These are phyloP conservation scores for Sinonovacula constricta DNA, from an alignment of 1,140 invertebrate species.

Conservation along the genomic window DNA sequence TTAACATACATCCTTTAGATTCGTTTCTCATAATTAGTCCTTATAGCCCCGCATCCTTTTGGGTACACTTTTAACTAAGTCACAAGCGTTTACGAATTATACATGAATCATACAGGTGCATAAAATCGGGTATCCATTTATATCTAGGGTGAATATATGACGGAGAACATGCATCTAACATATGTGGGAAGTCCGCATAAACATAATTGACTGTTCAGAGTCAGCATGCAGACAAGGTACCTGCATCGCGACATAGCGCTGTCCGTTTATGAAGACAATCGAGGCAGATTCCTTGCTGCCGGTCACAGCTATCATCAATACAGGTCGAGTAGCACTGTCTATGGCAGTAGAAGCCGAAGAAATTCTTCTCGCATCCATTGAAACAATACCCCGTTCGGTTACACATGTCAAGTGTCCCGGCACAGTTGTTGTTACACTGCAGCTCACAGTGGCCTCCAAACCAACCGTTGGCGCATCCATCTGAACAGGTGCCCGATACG, in stretches of 20 bases:
- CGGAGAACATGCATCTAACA: no score
- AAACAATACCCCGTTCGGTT: conserved; percentile 20
- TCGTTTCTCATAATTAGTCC: no score
- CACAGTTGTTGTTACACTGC: conserved; percentile 19
- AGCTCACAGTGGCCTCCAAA: conserved; percentile 28
- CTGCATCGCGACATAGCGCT: conserved; percentile 14
- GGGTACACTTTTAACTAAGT: no score
- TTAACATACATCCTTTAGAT: no score
- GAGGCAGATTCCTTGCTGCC: conserved; percentile 14
- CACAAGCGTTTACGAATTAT: no score
- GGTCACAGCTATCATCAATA: conserved; percentile 34
- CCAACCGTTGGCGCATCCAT: conserved; percentile 15
- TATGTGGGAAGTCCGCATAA: no score
- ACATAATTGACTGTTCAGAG: no score
- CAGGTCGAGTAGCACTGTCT: conserved; percentile 17
- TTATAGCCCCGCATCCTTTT: no score
- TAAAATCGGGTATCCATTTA: no score
- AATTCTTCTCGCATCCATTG: conserved; percentile 12
- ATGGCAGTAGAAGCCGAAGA: conserved; percentile 26
- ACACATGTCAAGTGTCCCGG: background rate
- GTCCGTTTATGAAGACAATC: conserved; percentile 7
- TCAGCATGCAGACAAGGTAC: conserved; percentile 16
- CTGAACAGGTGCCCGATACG: conserved; percentile 7
- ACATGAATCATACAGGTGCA: no score
- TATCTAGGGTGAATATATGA: no score